These are phyloP conservation scores for Anas flavirostris DNA, from an alignment of 2,797 vertebrate species.

Conservation along the genomic window DNA sequence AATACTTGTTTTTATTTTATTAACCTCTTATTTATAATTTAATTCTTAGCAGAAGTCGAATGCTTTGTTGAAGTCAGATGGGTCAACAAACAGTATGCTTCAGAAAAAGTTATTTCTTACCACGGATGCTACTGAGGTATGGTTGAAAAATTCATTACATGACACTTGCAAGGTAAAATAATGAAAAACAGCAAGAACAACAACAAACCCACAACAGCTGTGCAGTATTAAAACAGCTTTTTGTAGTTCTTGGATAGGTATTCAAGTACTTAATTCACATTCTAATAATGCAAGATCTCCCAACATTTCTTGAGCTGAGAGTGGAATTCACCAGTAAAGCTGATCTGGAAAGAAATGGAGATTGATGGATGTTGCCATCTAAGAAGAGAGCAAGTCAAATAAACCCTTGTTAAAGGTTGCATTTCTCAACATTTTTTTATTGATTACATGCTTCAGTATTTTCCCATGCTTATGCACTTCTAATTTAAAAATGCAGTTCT, in stretches of 20 bases:
- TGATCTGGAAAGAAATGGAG: background rate
- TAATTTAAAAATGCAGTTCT: background rate
- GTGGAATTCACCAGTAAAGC: background rate
- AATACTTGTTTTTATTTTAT: background rate
- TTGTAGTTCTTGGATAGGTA: background rate
- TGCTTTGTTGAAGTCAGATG: conserved; percentile 50
- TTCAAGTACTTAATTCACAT: background rate
- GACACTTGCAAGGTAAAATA: background rate
- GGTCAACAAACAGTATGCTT: background rate
- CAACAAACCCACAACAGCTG: background rate
- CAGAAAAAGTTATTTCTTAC: conserved; percentile 85
- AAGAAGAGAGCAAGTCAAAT: background rate
- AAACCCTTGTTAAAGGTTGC: background rate
- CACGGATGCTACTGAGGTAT: conserved; percentile 81
- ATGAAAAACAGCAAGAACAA: background rate
- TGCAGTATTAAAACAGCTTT: background rate
- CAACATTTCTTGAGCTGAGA: background rate
- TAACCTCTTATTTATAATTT: conserved; percentile 32
- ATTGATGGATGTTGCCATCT: background rate
- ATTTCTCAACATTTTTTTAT: background rate
- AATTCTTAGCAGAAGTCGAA: conserved; percentile 55
- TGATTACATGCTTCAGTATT: background rate
- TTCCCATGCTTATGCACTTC: background rate
- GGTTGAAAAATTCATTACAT: conserved; percentile 1
- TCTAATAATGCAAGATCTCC: background rate